These are phyloP conservation scores for Cerceris ruficornis DNA, from an alignment of 2,888 invertebrate species.

Conservation along the genomic window DNA sequence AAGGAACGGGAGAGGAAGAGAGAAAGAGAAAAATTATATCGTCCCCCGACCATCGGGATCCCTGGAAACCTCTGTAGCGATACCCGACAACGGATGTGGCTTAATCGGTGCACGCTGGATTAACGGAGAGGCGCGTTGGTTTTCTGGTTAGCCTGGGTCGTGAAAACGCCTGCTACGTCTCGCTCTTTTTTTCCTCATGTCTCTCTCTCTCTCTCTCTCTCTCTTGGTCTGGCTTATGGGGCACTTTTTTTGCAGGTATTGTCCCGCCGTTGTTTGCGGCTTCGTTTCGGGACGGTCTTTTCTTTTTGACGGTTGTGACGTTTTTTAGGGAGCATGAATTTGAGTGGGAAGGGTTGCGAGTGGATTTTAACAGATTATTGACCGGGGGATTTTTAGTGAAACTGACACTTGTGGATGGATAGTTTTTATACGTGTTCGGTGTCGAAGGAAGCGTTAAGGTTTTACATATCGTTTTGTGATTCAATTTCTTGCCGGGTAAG, in stretches of 20 bases:
- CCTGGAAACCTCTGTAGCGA: constrained; percentile 31
- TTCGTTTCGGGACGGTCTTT: background rate
- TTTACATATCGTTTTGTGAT: too few relatives aligned
- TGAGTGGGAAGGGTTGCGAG: too few relatives aligned
- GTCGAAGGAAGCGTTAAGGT: too few relatives aligned
- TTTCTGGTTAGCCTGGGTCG: constrained; percentile 48
- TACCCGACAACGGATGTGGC: constrained; percentile 42
- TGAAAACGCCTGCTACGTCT: constrained; percentile 16
- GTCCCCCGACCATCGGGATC: constrained; percentile 44
- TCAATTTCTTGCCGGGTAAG: too few relatives aligned
- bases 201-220: background rate
- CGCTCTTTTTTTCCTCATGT: background rate
- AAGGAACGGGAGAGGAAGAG: constrained; percentile 14
- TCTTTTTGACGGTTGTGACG: too few relatives aligned
- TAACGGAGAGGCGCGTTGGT: constrained; percentile 35
- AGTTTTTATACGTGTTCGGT: too few relatives aligned
- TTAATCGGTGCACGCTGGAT: constrained; percentile 50
- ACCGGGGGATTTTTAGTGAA: too few relatives aligned
- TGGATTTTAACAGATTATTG: too few relatives aligned
- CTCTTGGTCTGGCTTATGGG: background rate
- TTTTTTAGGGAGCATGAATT: too few relatives aligned
- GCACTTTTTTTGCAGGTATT: background rate
- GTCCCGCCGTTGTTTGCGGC: background rate
- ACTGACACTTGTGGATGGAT: too few relatives aligned
- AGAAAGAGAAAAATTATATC: constrained; percentile 55